Base-by-base conservation (phyloP, 2,888 invertebrate genomes). In the Leistus spinibarbis region DNA sequence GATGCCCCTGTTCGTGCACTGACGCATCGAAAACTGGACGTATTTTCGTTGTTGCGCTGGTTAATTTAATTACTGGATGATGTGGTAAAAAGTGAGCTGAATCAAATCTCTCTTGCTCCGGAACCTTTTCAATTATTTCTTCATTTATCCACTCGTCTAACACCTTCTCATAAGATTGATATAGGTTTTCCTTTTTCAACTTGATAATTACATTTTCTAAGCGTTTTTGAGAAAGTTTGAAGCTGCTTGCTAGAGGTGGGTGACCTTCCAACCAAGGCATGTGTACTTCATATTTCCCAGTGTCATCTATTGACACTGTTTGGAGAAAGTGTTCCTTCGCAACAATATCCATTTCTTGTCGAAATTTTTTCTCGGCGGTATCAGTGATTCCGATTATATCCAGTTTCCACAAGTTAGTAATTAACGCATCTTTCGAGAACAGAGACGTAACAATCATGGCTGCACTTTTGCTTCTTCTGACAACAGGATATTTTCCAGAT, bases 71-170 rank as follows among this genome's bases (percentile, higher is more conserved):
- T n/a, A 54, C 10, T 16, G 54, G 54, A 16, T 13, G 54, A 54
- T 54, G 54, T 17, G 54, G 54, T 17, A 54, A 17, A 17, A 16
- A 54, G 13, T 54, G 54, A n/a, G 16, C 54, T 17, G n/a, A 54
- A 54, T 54, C 13, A 2, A 16, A 3, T 17, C 3, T 17, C 17
- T 54, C 54, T 16, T 54, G 4, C 13, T n/a, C 17, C 13, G 54
- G 54, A 54, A 9, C 54, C 23, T 71, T 64, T 64, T 77, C 76
- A n/a, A 83, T 81, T 0, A 83, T 78, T 0, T 79, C 79, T 13
- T 79, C 76, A 3, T 73, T 20, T 1, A 78, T 7, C 82, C 81
- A 82, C 7, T 78, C 79, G 1, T 78, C 4, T 7, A 82, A 79
- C 20, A 82, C 76, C 16, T 76, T 53, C 53, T 76, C 65, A 72